A percentile compares a stretch with the other conserved stretches of the same genome.
Conservation (phyloP, 2,888 invertebrate species). For the Druceiella hillmani region DNA sequence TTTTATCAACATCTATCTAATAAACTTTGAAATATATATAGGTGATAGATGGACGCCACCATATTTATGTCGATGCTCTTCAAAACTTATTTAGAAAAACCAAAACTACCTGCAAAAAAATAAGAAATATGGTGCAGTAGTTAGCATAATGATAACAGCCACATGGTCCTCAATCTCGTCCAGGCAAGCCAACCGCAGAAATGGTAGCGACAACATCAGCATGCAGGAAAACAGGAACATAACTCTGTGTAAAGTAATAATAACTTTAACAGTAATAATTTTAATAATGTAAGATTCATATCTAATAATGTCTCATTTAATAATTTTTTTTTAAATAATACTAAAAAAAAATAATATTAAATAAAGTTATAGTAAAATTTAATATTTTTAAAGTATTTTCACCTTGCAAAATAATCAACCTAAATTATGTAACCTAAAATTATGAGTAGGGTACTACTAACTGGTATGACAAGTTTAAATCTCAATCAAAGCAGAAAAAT, state of each 20-base stretch:
- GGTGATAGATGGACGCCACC: too few species aligned
- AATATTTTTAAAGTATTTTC: too few species aligned
- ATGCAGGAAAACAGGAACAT: conserved; percentile 93
- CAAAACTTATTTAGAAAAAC: neutral
- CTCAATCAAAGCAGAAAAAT: too few species aligned
- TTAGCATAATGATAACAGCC: conserved; percentile 89
- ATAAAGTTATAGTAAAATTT: too few species aligned
- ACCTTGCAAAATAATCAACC: too few species aligned
- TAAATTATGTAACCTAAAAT: too few species aligned
- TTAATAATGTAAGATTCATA: neutral
- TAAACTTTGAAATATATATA: neutral
- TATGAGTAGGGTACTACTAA: too few species aligned
- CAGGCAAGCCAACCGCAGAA: conserved; percentile 76
- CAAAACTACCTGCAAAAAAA: conserved; percentile 86
- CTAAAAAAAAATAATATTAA: too few species aligned
- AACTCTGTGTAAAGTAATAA: conserved; percentile 66
- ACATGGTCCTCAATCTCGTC: conserved; percentile 87
- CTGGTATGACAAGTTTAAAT: too few species aligned
- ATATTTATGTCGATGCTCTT: neutral
- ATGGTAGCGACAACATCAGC: conserved; percentile 80
- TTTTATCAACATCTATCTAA: neutral
- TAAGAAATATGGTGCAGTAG: conserved; percentile 93
- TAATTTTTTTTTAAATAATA: too few species aligned
- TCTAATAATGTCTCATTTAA: too few species aligned
- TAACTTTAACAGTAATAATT: neutral